These are phyloP conservation scores for Gila orcuttii DNA, from an alignment of 2,113 vertebrate genomes.

Conservation along the genomic window DNA sequence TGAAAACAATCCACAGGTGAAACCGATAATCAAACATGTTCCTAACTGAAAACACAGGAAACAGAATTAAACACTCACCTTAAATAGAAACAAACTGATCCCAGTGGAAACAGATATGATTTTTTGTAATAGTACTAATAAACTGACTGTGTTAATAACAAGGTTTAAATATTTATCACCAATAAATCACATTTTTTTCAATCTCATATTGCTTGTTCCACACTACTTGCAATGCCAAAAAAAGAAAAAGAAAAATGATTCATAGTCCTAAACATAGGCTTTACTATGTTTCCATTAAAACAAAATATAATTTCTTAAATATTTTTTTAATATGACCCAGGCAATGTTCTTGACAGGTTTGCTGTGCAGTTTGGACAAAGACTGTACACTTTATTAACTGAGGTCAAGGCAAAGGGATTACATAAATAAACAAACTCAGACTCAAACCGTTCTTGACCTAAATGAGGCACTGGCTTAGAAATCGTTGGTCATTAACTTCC, in stretches of 20 bases:
- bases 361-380: background rate
- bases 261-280: background rate
- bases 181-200: too few species aligned
- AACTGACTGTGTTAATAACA: too few species aligned
- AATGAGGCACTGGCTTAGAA: background rate
- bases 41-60: too few species aligned
- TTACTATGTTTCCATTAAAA: background rate
- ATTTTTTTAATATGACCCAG: background rate
- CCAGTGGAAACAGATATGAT: too few species aligned
- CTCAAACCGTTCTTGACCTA: background rate
- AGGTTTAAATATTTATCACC: too few species aligned
- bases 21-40: too few species aligned
- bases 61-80: too few species aligned
- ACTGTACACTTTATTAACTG: background rate
- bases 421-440: slow-evolving; percentile 11
- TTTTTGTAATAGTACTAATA: too few species aligned
- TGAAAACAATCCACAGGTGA: too few species aligned
- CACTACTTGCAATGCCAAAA: background rate
- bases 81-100: too few species aligned
- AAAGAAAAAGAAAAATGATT: background rate
- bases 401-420: slow-evolving; percentile 23
- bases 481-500: slow-evolving; percentile 16
- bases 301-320: background rate
- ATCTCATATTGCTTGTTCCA: too few species aligned
- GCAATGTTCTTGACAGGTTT: background rate